Base-by-base conservation (phyloP, 2,797 vertebrate species). In the Holocentrus rufus region DNA sequence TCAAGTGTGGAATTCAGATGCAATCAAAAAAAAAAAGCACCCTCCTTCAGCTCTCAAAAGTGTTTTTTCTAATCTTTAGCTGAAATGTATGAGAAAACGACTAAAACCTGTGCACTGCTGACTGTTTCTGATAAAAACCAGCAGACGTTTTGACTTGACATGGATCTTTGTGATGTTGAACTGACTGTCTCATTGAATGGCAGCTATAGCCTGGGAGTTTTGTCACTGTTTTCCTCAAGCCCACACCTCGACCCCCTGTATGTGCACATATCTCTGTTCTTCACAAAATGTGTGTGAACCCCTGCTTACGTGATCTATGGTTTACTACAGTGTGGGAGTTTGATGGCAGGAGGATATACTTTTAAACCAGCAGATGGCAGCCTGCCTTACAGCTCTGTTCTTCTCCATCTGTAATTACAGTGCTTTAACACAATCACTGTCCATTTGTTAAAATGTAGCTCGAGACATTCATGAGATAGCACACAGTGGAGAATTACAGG, bases 321-420 rank as follows among this genome's bases (percentile, higher is more conserved):
- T 42, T 59, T 42, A 25, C 25, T 27, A 39, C 34, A 63, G 77
- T 76, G 84, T 81, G 74, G 73, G 83, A 83, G 69, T 76, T 25
- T 49, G 4, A 5, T 23, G 23, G 13, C 39, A 18, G 11, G 59
- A 22, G 50, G 65, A 27, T 27, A 20, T 59, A 4, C 60, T 80
- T 75, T 77, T 44, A 76, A 78, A 69, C 89, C 92, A 62, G 87
- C 87, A 93, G 93, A 91, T 93, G 93, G 91, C 93, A 88, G 87
- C 80, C 85, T 86, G 78, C 82, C 77, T 90, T 87, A 82, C 73
- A 71, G 42, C 62, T 13, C n/a, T 17, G 49, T 64, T 68, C 66
- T 72, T 75, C 81, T 71, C 27, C 60, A 57, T 87, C 71, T 74
- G 69, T 82, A 79, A 87, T 87, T 80, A 79, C 20, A 72, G 68